A percentile compares a stretch with the other conserved stretches of the same genome.
Evolutionary conservation across 2,113 vertebrate genomes (phyloP).

Genomic region (Odocoileus hemionus): DNA sequence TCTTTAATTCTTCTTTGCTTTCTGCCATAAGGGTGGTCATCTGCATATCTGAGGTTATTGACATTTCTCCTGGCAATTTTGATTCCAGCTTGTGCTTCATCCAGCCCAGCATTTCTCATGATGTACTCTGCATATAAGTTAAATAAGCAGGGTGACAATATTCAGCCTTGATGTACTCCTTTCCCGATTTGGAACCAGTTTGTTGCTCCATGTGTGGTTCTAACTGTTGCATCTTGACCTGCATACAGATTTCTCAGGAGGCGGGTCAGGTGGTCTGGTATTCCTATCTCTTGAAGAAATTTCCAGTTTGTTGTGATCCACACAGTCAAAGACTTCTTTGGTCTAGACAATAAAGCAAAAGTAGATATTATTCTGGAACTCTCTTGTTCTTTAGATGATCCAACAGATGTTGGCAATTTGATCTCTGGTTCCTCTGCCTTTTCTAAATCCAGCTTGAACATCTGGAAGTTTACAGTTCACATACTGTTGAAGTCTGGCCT

Average conservation of each 20-base stretch:
- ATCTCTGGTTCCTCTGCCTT: not conserved
- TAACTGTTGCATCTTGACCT: not conserved
- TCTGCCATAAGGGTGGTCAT: not conserved
- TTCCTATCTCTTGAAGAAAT: not conserved
- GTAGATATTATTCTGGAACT: not conserved
- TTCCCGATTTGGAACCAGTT: not conserved
- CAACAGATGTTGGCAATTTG: not conserved
- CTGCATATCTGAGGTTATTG: not conserved
- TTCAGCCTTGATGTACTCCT: not conserved
- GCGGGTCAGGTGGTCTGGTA: not conserved
- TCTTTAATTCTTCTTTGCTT: not conserved
- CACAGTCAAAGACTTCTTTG: not conserved
- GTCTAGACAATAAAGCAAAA: not conserved
- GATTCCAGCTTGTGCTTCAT: not conserved
- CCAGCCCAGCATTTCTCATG: not conserved
- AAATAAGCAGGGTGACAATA: not conserved
- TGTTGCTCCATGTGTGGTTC: not conserved
- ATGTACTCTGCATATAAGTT: not conserved
- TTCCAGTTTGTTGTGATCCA: not conserved
- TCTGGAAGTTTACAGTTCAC: not conserved
- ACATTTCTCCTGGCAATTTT: not conserved
- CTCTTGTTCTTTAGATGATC: not conserved
- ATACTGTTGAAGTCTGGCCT: not conserved
- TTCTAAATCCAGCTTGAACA: not conserved
- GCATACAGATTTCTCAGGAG: not conserved